Conservation (phyloP, 2,113 vertebrate genomes). For the human (Homo sapiens) region DNA sequence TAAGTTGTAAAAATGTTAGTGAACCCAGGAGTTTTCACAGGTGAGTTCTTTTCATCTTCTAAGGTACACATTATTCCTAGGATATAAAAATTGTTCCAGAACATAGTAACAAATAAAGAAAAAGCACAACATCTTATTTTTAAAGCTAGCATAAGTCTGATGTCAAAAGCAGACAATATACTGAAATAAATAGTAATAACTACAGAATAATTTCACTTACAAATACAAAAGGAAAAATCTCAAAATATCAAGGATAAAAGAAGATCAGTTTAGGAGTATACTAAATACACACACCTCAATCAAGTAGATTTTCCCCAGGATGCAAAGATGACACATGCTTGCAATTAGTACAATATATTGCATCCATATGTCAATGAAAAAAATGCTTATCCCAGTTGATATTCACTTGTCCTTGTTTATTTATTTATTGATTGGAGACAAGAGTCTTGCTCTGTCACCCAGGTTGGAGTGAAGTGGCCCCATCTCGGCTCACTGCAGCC, state of each 20-base stretch:
- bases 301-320: not conserved
- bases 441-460: no score
- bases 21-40: not conserved
- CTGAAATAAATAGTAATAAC: not conserved
- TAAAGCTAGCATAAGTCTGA: not conserved
- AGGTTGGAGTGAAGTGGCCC: no score
- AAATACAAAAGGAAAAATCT: not conserved
- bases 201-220: not conserved
- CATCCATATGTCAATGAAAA: not conserved
- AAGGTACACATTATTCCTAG: not conserved
- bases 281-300: not conserved
- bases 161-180: not conserved
- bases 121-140: not conserved
- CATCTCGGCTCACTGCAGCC: no score
- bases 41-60: not conserved
- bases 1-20: not conserved
- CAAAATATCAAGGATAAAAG: not conserved
- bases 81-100: not conserved
- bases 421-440: no score
- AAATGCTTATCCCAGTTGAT: not conserved
- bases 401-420: not conserved
- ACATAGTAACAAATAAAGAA: not conserved
- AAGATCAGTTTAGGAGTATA: not conserved
- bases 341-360: rapidly evolving
- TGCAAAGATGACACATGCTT: not conserved